Percentiles rank a stretch among this genome's conserved stretches.
phyloP scores from a whole-genome alignment of 2,888 invertebrate genomes.

The Ophion obscuratus region DNA sequence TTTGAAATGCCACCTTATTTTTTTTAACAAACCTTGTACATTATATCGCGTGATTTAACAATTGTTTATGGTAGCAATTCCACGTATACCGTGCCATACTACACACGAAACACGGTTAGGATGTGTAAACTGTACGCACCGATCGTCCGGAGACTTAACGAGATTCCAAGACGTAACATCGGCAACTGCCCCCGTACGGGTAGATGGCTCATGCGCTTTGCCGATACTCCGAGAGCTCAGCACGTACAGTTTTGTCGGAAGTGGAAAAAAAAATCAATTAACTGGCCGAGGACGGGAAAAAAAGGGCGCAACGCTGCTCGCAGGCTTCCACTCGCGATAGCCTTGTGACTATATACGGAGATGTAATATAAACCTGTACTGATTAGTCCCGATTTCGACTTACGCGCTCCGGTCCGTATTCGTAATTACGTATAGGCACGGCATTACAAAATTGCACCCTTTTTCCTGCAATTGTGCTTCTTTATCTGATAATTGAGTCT shows the following conservation, averaged over 20 bases:
- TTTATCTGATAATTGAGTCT: conserved; percentile 16
- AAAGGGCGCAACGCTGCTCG: conserved; percentile 26
- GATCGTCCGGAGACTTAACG: conserved; percentile 42
- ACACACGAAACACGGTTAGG: background rate
- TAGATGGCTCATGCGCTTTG: conserved; percentile 33
- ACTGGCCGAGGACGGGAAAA: conserved; percentile 38
- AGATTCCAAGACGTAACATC: conserved; percentile 43
- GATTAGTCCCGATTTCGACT: conserved; percentile 2
- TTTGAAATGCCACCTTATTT: too few relatives aligned
- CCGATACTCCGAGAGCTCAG: background rate
- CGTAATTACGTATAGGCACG: conserved; percentile 3
- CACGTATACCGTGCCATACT: too few relatives aligned
- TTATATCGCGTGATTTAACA: too few relatives aligned
- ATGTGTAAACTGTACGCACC: conserved; percentile 19
- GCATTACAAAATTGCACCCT: conserved; percentile 14
- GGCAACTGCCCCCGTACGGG: conserved; percentile 10
- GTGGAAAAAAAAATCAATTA: conserved; percentile 52
- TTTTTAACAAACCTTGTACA: too few relatives aligned
- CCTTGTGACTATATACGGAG: conserved; percentile 8
- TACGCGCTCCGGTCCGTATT: background rate
- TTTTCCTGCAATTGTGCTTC: background rate
- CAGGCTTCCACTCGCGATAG: conserved; percentile 13
- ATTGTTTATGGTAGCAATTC: too few relatives aligned
- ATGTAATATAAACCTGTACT: conserved; percentile 8
- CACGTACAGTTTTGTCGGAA: conserved; percentile 23